Evolutionary conservation across 30 jellyfish, hydroid and myxozoan genomes (phyloP).

Genomic region (Cassiopea xamachana): DNA sequence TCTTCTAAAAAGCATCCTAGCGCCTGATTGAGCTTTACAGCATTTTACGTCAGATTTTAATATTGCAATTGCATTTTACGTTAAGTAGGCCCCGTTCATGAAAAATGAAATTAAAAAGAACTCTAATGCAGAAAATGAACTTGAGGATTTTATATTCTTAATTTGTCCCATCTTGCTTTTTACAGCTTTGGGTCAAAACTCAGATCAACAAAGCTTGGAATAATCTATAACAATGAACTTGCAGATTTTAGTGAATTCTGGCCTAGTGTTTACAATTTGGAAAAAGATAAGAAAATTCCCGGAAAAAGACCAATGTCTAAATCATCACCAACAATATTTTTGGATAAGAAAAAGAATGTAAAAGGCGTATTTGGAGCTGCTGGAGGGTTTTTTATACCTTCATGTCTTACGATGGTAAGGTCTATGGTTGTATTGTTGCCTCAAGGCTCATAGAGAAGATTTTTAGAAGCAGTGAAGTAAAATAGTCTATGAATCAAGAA

Average conservation of each 20-base stretch:
- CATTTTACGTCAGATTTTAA: no score
- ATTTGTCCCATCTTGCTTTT: not conserved
- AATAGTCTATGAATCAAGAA: no score
- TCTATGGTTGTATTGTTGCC: not conserved
- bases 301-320: constrained; percentile 99
- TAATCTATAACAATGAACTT: constrained; percentile 96
- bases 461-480: not conserved
- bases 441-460: not conserved
- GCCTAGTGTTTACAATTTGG: constrained; percentile 95
- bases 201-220: constrained; percentile 88
- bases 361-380: constrained; percentile 99
- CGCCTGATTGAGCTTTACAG: no score
- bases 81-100: no score
- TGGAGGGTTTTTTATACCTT: constrained; percentile 98
- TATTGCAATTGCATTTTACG: no score
- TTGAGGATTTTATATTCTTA: no score
- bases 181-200: constrained; percentile 95
- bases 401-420: constrained; percentile 90
- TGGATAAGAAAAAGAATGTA: constrained; percentile 80
- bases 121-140: no score
- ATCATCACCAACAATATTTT: constrained; percentile 89
- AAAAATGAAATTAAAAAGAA: no score
- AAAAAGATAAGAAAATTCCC: constrained; percentile 84
- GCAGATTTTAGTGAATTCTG: constrained; percentile 99
- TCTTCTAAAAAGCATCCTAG: no score